A percentile compares a stretch with the other conserved stretches of the same genome.
phyloP scores from a whole-genome alignment of 2,113 vertebrate genomes.

The Typhlomys cinereus region DNA sequence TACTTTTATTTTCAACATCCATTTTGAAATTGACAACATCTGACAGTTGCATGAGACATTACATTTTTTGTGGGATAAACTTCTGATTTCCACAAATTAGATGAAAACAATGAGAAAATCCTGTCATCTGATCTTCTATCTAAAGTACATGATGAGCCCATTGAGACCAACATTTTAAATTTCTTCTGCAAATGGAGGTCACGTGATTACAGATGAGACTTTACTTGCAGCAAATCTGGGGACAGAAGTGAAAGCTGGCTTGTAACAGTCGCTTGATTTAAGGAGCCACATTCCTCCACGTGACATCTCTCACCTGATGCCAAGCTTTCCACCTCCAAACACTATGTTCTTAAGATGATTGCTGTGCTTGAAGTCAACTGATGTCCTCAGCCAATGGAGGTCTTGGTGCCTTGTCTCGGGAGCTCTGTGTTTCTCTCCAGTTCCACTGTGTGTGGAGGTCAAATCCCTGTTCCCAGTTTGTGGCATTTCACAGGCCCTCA shows the following conservation, averaged over 20 bases:
- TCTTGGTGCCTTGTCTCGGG: not conserved
- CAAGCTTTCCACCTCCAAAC: not conserved
- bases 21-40: constrained; percentile 12
- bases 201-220: not conserved
- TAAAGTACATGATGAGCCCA: not conserved
- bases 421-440: no score
- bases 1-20: not conserved
- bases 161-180: not conserved
- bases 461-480: not conserved
- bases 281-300: not conserved
- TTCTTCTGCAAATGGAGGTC: not conserved
- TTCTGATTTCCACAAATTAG: not conserved
- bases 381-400: not conserved
- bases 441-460: not conserved
- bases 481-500: not conserved
- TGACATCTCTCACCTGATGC: no score
- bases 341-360: not conserved
- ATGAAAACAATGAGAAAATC: not conserved
- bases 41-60: not conserved
- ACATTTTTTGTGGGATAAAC: not conserved
- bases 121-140: not conserved
- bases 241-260: not conserved
- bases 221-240: not conserved
- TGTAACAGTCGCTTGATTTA: not conserved
- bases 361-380: not conserved